These are phyloP conservation scores for Pollenia angustigena DNA, from an alignment of 2,888 invertebrate species.

Conservation along the genomic window DNA sequence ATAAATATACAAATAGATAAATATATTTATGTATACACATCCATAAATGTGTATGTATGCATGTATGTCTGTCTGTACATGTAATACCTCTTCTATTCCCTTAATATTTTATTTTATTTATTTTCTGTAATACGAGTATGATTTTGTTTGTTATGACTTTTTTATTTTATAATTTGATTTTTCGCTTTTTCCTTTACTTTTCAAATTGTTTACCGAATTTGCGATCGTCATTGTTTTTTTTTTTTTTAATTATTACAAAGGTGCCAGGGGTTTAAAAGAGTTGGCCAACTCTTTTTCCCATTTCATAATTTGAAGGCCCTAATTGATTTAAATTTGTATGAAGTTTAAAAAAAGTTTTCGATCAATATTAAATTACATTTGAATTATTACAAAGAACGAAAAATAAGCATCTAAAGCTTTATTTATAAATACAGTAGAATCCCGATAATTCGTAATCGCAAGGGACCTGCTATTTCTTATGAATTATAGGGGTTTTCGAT, in stretches of 20 bases:
- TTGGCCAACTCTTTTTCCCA: too few species aligned
- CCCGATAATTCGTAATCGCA: too few species aligned
- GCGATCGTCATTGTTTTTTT: not conserved
- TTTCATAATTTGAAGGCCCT: too few species aligned
- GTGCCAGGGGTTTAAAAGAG: not conserved
- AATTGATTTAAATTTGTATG: too few species aligned
- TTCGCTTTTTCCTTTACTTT: slow-evolving; percentile 22
- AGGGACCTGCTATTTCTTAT: too few species aligned
- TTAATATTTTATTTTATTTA: slow-evolving; percentile 23
- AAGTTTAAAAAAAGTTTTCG: too few species aligned
- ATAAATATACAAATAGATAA: too few species aligned
- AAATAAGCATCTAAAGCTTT: too few species aligned
- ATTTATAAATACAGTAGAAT: too few species aligned
- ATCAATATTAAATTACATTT: too few species aligned
- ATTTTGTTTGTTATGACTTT: slow-evolving; percentile 22
- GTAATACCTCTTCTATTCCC: slow-evolving; percentile 17
- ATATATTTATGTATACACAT: not conserved
- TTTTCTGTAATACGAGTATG: slow-evolving; percentile 17
- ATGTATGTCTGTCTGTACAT: not conserved
- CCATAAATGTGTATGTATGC: not conserved
- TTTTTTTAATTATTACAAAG: not conserved
- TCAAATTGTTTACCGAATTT: not conserved
- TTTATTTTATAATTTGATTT: not conserved
- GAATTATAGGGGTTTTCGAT: too few species aligned
- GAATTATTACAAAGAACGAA: too few species aligned